phyloP scores from a whole-genome alignment of 2,113 vertebrate species.

The Lipotes vexillifer region DNA sequence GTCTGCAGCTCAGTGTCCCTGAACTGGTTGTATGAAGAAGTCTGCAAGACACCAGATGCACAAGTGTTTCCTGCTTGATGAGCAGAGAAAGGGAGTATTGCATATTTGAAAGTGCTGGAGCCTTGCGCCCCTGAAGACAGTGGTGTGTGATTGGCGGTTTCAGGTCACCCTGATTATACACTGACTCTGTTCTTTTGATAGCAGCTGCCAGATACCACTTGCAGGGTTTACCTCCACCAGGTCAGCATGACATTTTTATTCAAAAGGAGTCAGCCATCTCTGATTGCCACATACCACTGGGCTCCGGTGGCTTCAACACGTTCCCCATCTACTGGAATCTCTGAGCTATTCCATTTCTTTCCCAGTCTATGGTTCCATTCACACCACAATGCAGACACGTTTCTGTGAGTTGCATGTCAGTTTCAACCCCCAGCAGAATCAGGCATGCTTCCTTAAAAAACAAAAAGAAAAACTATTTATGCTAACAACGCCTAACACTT shows the following conservation, averaged over 20 bases:
- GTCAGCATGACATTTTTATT: conserved; percentile 66
- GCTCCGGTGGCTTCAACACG: background rate
- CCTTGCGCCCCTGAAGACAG: background rate
- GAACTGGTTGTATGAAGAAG: background rate
- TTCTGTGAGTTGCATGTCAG: background rate
- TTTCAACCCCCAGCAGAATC: background rate
- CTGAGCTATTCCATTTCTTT: background rate
- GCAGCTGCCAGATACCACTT: background rate
- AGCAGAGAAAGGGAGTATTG: background rate
- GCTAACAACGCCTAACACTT: background rate
- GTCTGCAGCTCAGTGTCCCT: background rate
- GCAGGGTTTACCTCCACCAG: background rate
- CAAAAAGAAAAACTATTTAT: background rate
- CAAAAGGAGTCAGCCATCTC: conserved; percentile 24
- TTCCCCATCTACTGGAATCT: background rate
- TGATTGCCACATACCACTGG: conserved; percentile 18
- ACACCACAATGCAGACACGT: background rate
- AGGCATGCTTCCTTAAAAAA: background rate
- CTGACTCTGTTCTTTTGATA: conserved; percentile 32
- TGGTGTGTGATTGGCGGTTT: conserved; percentile 44
- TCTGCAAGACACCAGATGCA: background rate
- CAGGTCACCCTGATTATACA: conserved; percentile 42
- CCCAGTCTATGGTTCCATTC: background rate
- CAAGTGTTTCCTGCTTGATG: background rate
- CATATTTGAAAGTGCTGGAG: background rate